Evolutionary conservation across 2,888 invertebrate genomes (phyloP), one percentile per base, ranked within the genome.

Genomic region (Oscheius sp.): DNA sequence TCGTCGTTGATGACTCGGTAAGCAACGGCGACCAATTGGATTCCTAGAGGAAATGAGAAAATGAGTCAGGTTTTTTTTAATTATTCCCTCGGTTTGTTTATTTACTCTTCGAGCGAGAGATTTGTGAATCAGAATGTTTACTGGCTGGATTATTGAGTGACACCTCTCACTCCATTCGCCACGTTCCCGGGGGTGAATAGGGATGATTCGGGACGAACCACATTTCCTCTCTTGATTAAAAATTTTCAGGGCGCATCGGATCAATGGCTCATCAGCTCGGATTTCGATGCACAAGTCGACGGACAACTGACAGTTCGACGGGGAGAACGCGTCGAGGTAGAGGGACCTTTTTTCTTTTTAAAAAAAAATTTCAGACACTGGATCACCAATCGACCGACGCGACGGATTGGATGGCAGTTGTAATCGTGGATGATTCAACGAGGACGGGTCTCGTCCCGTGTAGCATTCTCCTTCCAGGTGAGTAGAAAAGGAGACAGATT

Each of bases 301-400:
- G 75, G 75, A 26, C 77, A 77, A 57, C 61, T 77, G 61, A 71
- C 70, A 45, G 77, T 77, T 14, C 50, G 56, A n/a, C 70, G 69
- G 36, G 77, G 77, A 33, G 77, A 77, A 64, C 62, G 68, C 30
- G 77, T 77, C 28, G 77, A 77, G 71, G 77, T 77, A 41, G 44
- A 17, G 14, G 5, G 5, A 20, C 41, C 12, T 41, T 41, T 6
- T 41, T 41, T 41, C 41, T 41, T 17, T 41, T 41, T 41, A 17
- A 17, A 41, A 51, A 26, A 56, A 28, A 36, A 17, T 72, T 72
- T 3, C 72, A 77, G 76, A 68, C 74, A 30, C 51, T 74, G 26
- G 76, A 77, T 44, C 70, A 74, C 33, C 73, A 75, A 49, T 67
- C 76, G 2, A 67, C 68, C 9, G 76, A 74, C 26, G 56, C 32